Evolutionary conservation across 2,113 vertebrate species (phyloP), one percentile per base, ranked within the genome.

Genomic region (Gymnocephalus cernua): DNA sequence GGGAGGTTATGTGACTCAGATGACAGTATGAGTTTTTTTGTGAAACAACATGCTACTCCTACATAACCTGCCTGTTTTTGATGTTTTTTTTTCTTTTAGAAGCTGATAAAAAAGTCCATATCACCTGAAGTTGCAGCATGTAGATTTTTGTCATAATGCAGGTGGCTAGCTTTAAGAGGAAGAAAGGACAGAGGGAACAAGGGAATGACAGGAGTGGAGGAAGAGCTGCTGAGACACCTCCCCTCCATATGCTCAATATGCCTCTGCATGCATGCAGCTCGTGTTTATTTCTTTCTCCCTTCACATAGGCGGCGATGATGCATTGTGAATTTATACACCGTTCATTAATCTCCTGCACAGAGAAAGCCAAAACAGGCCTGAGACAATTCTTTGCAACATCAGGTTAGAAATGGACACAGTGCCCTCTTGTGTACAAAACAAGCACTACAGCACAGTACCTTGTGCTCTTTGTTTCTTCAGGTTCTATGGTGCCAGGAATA

Each of bases 391-490:
- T 67, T 75, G 62, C 82, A 79, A 89, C 25, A 38, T 16, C 2
- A 27, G 25, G 25, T 38, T 65, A 8, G n/a, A 50, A 88, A 58
- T 50, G 18, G 10, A 45, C 45, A 78, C 77, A 77, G 4, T 58
- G 82, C 86, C 88, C 85, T 91, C 91, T 85, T 72, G 50, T 94
- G 93, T 76, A 85, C 80, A 86, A 70, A 76, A 3, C 50, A 23
- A 38, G 77, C 0, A 87, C 16, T 91, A 50, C 88, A 84, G 18
- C 3, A 11, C 44, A 63, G 16, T 0, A 27, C 29, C 6, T 27
- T 2, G 2, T 18, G 3, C 6, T 38, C 23, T 11, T 44, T 25
- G 19, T 41, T 41, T 41, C 32, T 25, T 32, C 15, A 18, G 7
- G 18, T 10, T 56, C 10, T 25, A 48, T 29, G 10, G 18, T 54